Evolutionary conservation across 2,113 vertebrate species (phyloP).

Genomic region (Pachyramphus minor): DNA sequence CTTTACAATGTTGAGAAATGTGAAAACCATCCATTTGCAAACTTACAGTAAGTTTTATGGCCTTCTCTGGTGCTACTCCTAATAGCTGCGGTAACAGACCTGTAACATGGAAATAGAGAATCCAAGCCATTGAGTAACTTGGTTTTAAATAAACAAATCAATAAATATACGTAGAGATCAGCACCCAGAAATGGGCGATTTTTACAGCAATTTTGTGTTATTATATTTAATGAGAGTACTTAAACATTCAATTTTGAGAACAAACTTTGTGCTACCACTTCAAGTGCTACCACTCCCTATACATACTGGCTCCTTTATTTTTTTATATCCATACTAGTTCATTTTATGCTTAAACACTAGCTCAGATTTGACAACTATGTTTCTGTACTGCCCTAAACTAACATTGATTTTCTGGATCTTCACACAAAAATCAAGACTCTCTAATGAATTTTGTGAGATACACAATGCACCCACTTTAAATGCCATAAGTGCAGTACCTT

Average conservation of each 20-base stretch:
- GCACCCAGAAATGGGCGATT: slow-evolving; percentile 54
- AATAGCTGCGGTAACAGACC: slow-evolving; percentile 92
- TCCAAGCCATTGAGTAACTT: slow-evolving; percentile 52
- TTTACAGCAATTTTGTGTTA: slow-evolving; percentile 71
- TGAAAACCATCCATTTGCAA: slow-evolving; percentile 13
- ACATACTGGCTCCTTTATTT: neutral
- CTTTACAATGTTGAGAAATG: neutral
- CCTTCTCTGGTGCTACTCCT: slow-evolving; percentile 94
- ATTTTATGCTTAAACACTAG: neutral
- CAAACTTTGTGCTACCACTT: slow-evolving; percentile 45
- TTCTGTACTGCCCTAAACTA: neutral
- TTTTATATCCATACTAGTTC: neutral
- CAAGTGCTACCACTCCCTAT: neutral
- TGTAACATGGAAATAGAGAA: slow-evolving; percentile 74
- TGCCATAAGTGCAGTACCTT: neutral
- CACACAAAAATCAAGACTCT: neutral
- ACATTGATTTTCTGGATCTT: neutral
- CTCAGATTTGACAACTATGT: neutral
- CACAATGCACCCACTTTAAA: neutral
- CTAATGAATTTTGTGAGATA: neutral
- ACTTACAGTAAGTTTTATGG: slow-evolving; percentile 95
- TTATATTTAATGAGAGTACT: slow-evolving; percentile 77
- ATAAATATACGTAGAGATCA: slow-evolving; percentile 42
- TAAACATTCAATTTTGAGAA: slow-evolving; percentile 77
- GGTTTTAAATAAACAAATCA: slow-evolving; percentile 63